Evolutionary conservation across 2,888 invertebrate species (phyloP), one percentile per base, ranked within the genome.

Genomic region (Theretra japonica): DNA sequence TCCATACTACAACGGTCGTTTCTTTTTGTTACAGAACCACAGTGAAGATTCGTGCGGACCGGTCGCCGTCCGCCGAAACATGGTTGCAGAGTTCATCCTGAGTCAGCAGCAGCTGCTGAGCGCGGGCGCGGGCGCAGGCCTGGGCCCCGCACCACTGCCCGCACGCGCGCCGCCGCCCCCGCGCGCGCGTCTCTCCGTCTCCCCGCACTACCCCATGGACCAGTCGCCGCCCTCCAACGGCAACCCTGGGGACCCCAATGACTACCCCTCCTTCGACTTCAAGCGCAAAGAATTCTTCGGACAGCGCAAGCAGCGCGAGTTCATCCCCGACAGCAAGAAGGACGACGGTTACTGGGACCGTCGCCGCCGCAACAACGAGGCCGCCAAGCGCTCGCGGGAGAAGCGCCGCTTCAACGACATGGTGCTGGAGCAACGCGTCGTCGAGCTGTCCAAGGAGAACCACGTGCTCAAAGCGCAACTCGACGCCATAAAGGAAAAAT

Each of bases 321-420:
- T 99, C 91, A 99, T 99, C 76, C 99, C 99, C 0, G 99, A 99
- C 88, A 98, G 96, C 91, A 98, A 98, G 89, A 99, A 99, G 88
- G 99, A 99, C 86, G 98, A 99, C 83, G 98, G 97, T 85, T 99
- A 99, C 91, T 99, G 99, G 99, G 99, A 99, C 90, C 96, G 99
- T 73, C 95, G 99, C 73, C 95, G 99, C 76, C 96, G 99, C 74
- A 99, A 99, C 93, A 99, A 99, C 91, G 99, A 99, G 90, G 99
- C 99, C 0, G 99, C 99, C 73, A 98, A 99, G 88, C 95, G 99
- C 62, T 99, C 99, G 7, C 96, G 99, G n/a, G 99, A 99, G 90
- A 99, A 99, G 90, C 96, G 99, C 59, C 96, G 99, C 68, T 97
- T 98, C 94, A 99, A 99, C 88, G 99, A 99, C 91, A 98, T 99